These are phyloP conservation scores for Novumbra hubbsi DNA, from an alignment of 2,797 vertebrate genomes.

Conservation along the genomic window DNA sequence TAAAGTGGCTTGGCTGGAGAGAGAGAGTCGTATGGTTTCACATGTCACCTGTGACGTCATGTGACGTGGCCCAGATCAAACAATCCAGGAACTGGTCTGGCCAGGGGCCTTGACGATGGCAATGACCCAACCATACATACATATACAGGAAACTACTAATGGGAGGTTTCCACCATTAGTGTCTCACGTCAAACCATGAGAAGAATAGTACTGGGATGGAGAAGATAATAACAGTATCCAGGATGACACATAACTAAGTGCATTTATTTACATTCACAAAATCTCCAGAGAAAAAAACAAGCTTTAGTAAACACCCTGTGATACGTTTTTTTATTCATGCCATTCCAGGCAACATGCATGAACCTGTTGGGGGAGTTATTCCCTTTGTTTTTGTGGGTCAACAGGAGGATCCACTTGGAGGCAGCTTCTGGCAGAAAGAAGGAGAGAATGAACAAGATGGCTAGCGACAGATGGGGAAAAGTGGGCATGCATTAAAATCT, in stretches of 20 bases:
- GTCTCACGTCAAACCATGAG: background rate
- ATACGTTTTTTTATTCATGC: conserved; percentile 77
- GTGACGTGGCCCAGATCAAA: no score
- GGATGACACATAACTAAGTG: conserved; percentile 77
- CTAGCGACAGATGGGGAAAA: background rate
- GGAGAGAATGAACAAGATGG: conserved; percentile 47
- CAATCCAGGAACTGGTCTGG: conserved; percentile 2
- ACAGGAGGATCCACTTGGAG: conserved; percentile 65
- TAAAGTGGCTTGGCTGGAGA: background rate
- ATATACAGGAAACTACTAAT: background rate
- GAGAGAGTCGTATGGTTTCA: background rate
- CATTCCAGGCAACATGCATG: conserved; percentile 53
- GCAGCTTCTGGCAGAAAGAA: conserved; percentile 79
- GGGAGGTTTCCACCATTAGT: background rate
- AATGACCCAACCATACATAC: conserved; percentile 11
- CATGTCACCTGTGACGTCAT: conserved; percentile 19
- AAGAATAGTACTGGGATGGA: background rate
- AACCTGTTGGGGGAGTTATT: conserved; percentile 21
- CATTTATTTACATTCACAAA: conserved; percentile 24
- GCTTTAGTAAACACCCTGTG: conserved; percentile 63
- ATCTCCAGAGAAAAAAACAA: background rate
- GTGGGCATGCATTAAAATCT: background rate
- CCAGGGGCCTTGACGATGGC: conserved; percentile 30
- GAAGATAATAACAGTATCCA: background rate
- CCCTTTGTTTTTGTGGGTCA: conserved; percentile 18